Evolutionary conservation across 2,113 vertebrate species (phyloP).

Genomic region (Poicephalus gulielmi): DNA sequence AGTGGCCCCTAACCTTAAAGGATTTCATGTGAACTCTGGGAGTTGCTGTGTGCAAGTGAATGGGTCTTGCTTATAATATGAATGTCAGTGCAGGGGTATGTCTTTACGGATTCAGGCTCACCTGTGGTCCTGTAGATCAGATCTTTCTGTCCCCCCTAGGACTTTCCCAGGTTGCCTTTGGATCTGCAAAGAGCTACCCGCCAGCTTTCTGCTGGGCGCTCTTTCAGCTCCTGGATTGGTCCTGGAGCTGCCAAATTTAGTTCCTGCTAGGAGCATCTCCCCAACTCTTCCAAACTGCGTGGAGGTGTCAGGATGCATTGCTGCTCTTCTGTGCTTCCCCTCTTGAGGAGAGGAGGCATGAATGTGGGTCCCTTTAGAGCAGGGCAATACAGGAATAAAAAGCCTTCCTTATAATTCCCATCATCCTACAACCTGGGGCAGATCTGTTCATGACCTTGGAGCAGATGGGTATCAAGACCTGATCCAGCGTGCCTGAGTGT

Average conservation of each 20-base stretch:
- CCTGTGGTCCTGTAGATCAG: background rate
- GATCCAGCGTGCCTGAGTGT: background rate
- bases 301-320: background rate
- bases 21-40: background rate
- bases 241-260: background rate
- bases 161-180: rapidly evolving
- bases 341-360: background rate
- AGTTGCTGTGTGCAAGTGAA: background rate
- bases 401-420: background rate
- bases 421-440: background rate
- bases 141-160: background rate
- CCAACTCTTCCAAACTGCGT: background rate
- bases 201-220: background rate
- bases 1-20: background rate
- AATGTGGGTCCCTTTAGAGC: background rate
- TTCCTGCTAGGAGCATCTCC: background rate
- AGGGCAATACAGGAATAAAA: background rate
- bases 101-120: background rate
- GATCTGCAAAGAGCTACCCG: background rate
- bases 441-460: rapidly evolving
- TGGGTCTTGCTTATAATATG: background rate
- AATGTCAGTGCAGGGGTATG: background rate
- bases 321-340: background rate
- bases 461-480: background rate
- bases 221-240: background rate